Evolutionary conservation across 2,113 vertebrate genomes (phyloP).

Genomic region (Megaleporinus macrocephalus): DNA sequence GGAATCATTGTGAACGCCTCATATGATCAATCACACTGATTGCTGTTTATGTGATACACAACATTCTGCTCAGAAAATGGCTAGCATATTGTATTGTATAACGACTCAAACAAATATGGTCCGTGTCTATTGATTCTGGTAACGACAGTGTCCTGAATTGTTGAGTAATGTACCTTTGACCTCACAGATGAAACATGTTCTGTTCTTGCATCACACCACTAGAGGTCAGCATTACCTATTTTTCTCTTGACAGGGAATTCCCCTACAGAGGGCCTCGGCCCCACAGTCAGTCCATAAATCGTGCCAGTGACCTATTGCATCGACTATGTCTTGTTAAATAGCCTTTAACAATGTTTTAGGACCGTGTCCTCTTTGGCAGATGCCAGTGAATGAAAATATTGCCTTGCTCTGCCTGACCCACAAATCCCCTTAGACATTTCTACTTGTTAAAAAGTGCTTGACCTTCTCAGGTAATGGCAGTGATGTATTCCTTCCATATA

Average conservation of each 20-base stretch:
- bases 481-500: not conserved
- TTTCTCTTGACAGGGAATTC: constrained; percentile 12
- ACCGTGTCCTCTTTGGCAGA: constrained; percentile 20
- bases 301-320: constrained; percentile 26
- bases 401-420: constrained; percentile 1
- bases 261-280: not conserved
- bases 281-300: constrained; percentile 29
- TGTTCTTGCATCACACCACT: constrained; percentile 34
- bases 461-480: constrained; percentile 1
- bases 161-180: not conserved
- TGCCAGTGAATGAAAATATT: constrained; percentile 29
- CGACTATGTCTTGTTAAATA: constrained; percentile 29
- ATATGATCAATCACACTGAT: too few species aligned
- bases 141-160: too few species aligned
- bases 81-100: too few species aligned
- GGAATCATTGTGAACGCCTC: too few species aligned
- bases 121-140: too few species aligned
- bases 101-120: too few species aligned
- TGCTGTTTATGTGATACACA: too few species aligned
- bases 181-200: not conserved
- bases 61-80: too few species aligned
- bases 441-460: not conserved
- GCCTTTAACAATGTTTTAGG: constrained; percentile 29
- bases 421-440: constrained; percentile 15
- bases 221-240: constrained; percentile 41